A percentile compares a stretch with the other conserved stretches of the same genome.
Conservation (phyloP, 1,140 invertebrate genomes). For the Tetramorium alpestre region DNA sequence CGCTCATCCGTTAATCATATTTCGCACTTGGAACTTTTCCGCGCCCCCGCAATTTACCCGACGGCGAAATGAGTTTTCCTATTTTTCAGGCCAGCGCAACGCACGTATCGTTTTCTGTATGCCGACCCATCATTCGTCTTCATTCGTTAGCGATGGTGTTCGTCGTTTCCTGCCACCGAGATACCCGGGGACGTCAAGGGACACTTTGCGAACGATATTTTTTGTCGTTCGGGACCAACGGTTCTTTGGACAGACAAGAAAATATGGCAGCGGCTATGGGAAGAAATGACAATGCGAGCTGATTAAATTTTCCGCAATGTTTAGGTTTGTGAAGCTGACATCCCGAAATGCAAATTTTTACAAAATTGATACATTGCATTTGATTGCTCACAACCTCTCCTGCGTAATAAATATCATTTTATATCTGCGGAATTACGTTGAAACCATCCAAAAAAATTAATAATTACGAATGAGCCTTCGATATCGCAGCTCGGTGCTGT, state of each 20-base stretch:
- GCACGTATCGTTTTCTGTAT: constrained; percentile 61
- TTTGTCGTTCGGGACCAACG: neutral
- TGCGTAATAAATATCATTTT: neutral
- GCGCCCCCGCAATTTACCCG: constrained; percentile 61
- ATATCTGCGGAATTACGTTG: neutral
- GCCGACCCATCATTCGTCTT: constrained; percentile 74
- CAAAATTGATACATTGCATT: too few relatives aligned
- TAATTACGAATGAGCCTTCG: constrained; percentile 13
- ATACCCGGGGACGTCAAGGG: neutral
- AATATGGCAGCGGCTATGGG: neutral
- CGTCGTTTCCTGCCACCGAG: neutral
- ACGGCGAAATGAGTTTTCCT: constrained; percentile 64
- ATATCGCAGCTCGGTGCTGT: neutral
- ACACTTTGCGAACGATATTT: constrained; percentile 6
- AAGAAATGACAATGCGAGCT: neutral
- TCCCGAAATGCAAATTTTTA: too few relatives aligned
- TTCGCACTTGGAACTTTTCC: constrained; percentile 68
- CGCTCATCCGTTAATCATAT: constrained; percentile 73
- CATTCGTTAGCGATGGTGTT: constrained; percentile 63
- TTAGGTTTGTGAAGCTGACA: neutral
- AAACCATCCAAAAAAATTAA: neutral
- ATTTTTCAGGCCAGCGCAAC: constrained; percentile 67
- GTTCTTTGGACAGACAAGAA: neutral
- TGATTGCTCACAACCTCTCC: too few relatives aligned
- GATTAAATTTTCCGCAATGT: neutral